Evolutionary conservation across 92 coral and sea anemone genomes (phyloP).

Genomic region (Porites cylindrica): DNA sequence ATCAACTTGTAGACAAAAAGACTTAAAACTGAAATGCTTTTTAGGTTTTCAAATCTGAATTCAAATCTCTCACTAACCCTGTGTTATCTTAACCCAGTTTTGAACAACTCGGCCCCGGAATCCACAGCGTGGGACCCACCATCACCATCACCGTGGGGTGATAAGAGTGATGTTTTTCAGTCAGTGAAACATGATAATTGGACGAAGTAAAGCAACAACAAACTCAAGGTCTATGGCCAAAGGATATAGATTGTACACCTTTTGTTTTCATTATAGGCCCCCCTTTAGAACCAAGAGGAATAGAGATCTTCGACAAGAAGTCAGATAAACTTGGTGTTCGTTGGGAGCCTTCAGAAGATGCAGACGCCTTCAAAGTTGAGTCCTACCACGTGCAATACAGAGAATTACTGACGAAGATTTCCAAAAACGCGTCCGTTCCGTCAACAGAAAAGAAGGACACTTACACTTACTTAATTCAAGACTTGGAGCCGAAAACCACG

Average conservation of each 20-base stretch:
- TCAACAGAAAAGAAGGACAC: not conserved
- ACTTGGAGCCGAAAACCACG: constrained; percentile 56
- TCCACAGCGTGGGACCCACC: too few relatives aligned
- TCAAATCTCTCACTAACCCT: too few relatives aligned
- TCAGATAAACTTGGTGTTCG: constrained; percentile 37
- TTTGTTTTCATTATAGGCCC: constrained; percentile 24
- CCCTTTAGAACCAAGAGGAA: constrained; percentile 44
- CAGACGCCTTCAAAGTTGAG: constrained; percentile 8
- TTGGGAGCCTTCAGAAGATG: constrained; percentile 40
- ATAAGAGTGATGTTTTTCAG: too few relatives aligned
- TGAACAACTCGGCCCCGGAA: too few relatives aligned
- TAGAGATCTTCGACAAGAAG: not conserved
- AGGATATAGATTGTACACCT: not conserved
- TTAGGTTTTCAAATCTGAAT: too few relatives aligned
- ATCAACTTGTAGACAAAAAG: too few relatives aligned
- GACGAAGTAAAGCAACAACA: too few relatives aligned
- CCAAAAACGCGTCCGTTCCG: not conserved
- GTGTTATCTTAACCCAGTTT: too few relatives aligned
- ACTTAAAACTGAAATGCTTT: too few relatives aligned
- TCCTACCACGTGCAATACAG: constrained; percentile 37
- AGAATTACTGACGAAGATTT: not conserved
- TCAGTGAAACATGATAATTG: too few relatives aligned
- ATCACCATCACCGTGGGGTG: too few relatives aligned
- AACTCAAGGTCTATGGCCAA: too few relatives aligned
- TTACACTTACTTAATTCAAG: constrained; percentile 23